Evolutionary conservation across 2,113 vertebrate species (phyloP).

Genomic region (Eclectus roratus): DNA sequence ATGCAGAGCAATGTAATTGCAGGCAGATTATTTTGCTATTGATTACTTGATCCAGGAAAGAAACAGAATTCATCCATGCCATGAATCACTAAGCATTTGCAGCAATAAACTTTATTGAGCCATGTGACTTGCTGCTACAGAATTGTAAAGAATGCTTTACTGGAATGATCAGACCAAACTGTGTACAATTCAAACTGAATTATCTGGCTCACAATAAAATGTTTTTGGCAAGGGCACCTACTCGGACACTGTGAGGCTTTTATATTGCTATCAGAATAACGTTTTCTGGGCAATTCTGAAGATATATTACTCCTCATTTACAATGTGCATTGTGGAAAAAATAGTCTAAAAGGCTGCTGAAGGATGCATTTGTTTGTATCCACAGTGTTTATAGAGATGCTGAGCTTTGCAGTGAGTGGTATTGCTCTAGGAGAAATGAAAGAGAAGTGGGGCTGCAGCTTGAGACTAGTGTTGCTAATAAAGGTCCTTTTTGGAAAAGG

Average conservation of each 20-base stretch:
- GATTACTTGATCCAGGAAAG: constrained; percentile 55
- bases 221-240: constrained; percentile 48
- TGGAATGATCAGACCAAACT: constrained; percentile 51
- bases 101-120: constrained; percentile 52
- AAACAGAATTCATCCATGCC: constrained; percentile 43
- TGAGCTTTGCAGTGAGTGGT: constrained; percentile 23
- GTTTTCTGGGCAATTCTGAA: constrained; percentile 53
- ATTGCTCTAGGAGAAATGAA: constrained; percentile 17
- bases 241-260: constrained; percentile 42
- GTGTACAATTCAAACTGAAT: constrained; percentile 41
- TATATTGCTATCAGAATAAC: constrained; percentile 38
- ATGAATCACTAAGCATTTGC: constrained; percentile 58
- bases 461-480: not conserved
- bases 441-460: not conserved
- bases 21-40: constrained; percentile 61
- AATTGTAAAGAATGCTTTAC: constrained; percentile 62
- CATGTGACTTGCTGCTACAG: constrained; percentile 57
- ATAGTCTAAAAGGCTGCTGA: constrained; percentile 31
- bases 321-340: constrained; percentile 33
- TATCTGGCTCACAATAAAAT: constrained; percentile 56
- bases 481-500: not conserved
- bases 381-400: not conserved
- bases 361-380: constrained; percentile 43
- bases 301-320: constrained; percentile 45
- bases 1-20: constrained; percentile 43